phyloP scores from a whole-genome alignment of 2,113 vertebrate species.

The Periophthalmodon schlosseri region DNA sequence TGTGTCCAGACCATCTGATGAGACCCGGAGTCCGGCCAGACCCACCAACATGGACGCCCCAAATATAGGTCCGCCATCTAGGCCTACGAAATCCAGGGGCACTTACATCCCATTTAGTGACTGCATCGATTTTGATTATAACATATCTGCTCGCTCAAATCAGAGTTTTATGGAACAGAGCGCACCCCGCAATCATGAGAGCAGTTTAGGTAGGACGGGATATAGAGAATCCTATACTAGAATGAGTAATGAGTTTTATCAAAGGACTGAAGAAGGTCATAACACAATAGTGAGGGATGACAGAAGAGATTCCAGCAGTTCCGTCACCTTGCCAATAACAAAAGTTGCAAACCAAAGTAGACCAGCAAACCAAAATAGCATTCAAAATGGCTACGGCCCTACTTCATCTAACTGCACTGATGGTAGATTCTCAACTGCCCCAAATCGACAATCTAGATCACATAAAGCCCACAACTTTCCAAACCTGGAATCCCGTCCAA shows the following conservation, averaged over 20 bases:
- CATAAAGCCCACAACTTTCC: slow-evolving; percentile 71
- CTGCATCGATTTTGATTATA: slow-evolving; percentile 87
- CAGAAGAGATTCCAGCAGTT: slow-evolving; percentile 68
- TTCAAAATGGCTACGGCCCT: slow-evolving; percentile 80
- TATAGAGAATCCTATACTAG: slow-evolving; percentile 76
- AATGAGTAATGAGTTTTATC: slow-evolving; percentile 75
- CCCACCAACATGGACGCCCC: slow-evolving; percentile 81
- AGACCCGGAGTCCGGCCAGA: slow-evolving; percentile 69
- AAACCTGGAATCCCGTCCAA: slow-evolving; percentile 51
- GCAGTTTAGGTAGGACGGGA: slow-evolving; percentile 65
- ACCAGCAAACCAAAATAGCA: slow-evolving; percentile 71
- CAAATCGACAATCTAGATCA: slow-evolving; percentile 59
- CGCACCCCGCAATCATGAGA: slow-evolving; percentile 72
- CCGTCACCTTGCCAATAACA: slow-evolving; percentile 66
- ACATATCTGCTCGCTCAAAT: slow-evolving; percentile 77
- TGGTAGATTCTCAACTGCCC: slow-evolving; percentile 67
- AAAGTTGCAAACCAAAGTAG: slow-evolving; percentile 74
- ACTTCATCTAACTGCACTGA: slow-evolving; percentile 43
- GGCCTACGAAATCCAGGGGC: slow-evolving; percentile 83
- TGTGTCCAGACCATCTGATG: slow-evolving; percentile 60
- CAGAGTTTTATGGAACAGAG: slow-evolving; percentile 80
- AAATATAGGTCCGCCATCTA: slow-evolving; percentile 94
- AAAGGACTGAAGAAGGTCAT: slow-evolving; percentile 70
- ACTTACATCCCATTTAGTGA: slow-evolving; percentile 87
- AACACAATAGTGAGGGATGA: slow-evolving; percentile 79